Conservation (phyloP, 1,140 invertebrate genomes). For the Pomacea maculata region DNA sequence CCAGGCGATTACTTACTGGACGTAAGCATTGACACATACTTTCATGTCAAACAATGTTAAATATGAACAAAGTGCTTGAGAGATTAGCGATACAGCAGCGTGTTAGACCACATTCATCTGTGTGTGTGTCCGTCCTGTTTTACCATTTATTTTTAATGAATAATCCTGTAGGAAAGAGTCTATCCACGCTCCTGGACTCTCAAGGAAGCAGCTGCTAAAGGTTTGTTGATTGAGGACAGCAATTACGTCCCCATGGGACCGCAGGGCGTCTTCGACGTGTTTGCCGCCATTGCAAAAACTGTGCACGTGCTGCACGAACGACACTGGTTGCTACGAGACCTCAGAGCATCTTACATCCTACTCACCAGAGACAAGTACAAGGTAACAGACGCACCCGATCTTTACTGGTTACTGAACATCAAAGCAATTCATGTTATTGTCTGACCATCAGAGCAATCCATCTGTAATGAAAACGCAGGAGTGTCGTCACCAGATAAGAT, state of each 20-base stretch:
- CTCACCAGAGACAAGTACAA: not conserved
- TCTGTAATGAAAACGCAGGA: no score
- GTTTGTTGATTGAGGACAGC: not conserved
- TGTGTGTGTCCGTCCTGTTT: constrained; percentile 6
- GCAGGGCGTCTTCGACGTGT: constrained; percentile 1
- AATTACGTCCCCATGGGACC: constrained; percentile 5
- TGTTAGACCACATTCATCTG: not conserved
- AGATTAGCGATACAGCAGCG: not conserved
- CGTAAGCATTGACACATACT: not conserved
- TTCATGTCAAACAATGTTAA: not conserved
- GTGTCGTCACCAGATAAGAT: no score
- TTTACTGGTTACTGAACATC: no score
- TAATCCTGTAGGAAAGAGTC: not conserved
- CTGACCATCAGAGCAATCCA: no score
- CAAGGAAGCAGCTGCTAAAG: constrained; percentile 8
- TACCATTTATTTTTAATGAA: not conserved
- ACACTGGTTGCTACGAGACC: constrained; percentile 19
- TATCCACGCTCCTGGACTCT: constrained; percentile 12
- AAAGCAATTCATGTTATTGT: no score
- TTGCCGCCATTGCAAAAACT: not conserved
- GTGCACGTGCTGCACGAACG: constrained; percentile 9
- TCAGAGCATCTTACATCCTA: constrained; percentile 18
- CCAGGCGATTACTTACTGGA: not conserved
- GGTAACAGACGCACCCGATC: no score
- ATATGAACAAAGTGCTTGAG: not conserved